Percentiles rank a stretch among this genome's conserved stretches.
Evolutionary conservation across 2,113 vertebrate genomes (phyloP).

Genomic region (Morone chrysops): DNA sequence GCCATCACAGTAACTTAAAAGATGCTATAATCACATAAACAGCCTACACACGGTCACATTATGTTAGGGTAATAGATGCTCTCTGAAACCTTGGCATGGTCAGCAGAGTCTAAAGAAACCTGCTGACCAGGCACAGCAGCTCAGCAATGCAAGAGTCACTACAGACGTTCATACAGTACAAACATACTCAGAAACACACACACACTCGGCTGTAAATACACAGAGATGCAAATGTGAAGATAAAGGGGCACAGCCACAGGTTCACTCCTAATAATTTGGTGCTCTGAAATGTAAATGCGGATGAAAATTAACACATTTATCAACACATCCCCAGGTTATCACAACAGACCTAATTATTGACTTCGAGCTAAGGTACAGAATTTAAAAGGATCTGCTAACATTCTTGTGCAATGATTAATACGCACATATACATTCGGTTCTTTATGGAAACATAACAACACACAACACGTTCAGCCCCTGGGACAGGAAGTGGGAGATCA

Average conservation of each 20-base stretch:
- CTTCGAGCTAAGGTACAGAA: not conserved
- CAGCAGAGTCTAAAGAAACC: not conserved
- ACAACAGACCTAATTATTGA: constrained; percentile 16
- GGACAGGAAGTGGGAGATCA: constrained; percentile 8
- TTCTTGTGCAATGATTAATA: not conserved
- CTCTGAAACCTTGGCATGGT: not conserved
- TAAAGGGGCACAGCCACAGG: not conserved
- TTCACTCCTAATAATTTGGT: constrained; percentile 21
- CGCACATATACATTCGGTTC: not conserved
- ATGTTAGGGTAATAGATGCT: not conserved
- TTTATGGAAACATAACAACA: not conserved
- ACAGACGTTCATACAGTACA: not conserved
- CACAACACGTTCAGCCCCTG: constrained; percentile 1
- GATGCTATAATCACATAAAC: not conserved
- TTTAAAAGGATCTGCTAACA: not conserved
- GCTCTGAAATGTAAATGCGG: constrained; percentile 45
- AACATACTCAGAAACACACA: not conserved
- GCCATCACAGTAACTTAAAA: not conserved
- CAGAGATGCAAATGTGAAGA: not conserved
- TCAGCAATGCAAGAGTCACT: not conserved
- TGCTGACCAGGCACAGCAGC: not conserved
- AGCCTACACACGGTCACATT: not conserved
- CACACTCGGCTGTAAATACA: not conserved
- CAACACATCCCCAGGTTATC: constrained; percentile 25
- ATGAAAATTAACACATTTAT: constrained; percentile 18